phyloP scores from a whole-genome alignment of 2,113 vertebrate species.

The Ariopsis seemanni region DNA sequence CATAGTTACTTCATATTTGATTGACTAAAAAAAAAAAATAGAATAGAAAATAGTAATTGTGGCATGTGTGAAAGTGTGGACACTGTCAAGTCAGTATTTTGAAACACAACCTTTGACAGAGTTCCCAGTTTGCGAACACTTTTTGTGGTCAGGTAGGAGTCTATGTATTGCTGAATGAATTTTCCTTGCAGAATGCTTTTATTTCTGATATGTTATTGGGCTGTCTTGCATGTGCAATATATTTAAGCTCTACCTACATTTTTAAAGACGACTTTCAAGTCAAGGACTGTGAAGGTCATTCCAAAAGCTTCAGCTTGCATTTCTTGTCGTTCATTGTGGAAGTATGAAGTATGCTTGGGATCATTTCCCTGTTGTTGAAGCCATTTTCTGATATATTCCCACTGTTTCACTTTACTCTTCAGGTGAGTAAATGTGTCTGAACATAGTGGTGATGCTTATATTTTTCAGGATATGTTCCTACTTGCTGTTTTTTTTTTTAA shows the following conservation, averaged over 20 bases:
- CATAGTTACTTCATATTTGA: background rate
- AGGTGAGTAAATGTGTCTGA: slow-evolving; percentile 1
- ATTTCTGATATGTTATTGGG: background rate
- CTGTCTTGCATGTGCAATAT: background rate
- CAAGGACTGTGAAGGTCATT: background rate
- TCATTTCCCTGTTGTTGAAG: too few relatives aligned
- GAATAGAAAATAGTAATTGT: background rate
- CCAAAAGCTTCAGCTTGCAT: background rate
- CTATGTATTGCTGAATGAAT: background rate
- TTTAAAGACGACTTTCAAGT: background rate
- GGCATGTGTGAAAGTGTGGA: background rate
- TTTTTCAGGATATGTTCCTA: background rate
- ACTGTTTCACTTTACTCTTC: background rate
- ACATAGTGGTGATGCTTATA: background rate
- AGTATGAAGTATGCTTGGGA: too few relatives aligned
- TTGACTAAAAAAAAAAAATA: background rate
- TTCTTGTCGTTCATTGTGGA: background rate
- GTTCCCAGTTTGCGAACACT: background rate
- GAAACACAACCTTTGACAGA: background rate
- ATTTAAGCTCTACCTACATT: background rate
- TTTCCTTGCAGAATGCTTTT: background rate
- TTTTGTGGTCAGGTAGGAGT: background rate
- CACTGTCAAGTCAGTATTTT: background rate
- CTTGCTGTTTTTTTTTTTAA: background rate
- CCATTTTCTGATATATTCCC: background rate